Evolutionary conservation across 1,140 invertebrate genomes (phyloP), one percentile per base, ranked within the genome.

Genomic region (Nasonia vitripennis): DNA sequence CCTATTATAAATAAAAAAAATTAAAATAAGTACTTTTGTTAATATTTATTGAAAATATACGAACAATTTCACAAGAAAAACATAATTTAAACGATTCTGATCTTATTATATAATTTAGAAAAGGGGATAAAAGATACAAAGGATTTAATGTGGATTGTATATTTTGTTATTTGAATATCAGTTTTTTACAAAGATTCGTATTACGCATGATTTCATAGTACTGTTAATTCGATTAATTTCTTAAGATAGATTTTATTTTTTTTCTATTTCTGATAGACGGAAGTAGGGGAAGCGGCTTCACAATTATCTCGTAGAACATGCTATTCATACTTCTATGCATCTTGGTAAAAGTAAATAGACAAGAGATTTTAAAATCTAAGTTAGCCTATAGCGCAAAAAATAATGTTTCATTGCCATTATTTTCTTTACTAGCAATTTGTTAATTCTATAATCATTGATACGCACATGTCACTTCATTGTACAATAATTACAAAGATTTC

Each of bases 401-500:
- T 85, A 82, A 86, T 86, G 74, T 73, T 74, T 68, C 0, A 67
- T 78, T 37, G 34, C n/a, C 68, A 86, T 79, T 79, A 79, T 74
- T 85, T 84, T 80, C 67, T 82, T 81, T 41, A 41, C 27, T 62
- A 62, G 55, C 14, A 62, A 37, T 84, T 84, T 71, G 48, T 86
- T 83, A 82, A 83, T 83, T 86, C 67, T 83, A 82, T 12, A 73
- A 45, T 81, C 84, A 73, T 73, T 55, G 17, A 82, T 82, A 86
- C 74, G 45, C 74, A 82, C 68, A 83, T 67, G 77, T 51, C 70
- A 86, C 37, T 83, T 86, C 75, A 83, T 83, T 86, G 31, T 86
- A 86, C 85, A 86, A 86, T 86, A 86, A 86, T 86, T 86, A 86
- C 81, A 86, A 82, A 68, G 74, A 78, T 78, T 82, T 51, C 14